Conservation (phyloP, 2,888 invertebrate genomes). For the Drosophila subquinaria region DNA sequence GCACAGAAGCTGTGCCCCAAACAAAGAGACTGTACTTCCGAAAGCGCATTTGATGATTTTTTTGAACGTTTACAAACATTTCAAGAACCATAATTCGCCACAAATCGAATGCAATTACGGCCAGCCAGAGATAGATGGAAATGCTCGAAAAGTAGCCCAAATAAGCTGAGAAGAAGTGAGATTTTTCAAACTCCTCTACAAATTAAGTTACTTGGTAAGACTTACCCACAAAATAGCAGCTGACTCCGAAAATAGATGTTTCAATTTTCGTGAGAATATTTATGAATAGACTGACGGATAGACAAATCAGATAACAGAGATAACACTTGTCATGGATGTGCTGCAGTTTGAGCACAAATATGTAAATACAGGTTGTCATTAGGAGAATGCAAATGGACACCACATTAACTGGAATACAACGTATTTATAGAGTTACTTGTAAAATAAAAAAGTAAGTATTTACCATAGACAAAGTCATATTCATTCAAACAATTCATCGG, state of each 20-base stretch:
- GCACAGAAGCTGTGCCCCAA: not conserved
- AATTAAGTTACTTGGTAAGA: not conserved
- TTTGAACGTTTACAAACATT: not conserved
- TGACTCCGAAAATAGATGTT: not conserved
- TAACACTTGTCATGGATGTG: not conserved
- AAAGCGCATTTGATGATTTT: not conserved
- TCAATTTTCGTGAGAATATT: not conserved
- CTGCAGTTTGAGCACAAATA: not conserved
- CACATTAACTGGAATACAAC: not conserved
- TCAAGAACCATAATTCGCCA: not conserved
- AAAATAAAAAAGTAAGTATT: not conserved
- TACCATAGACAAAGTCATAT: not conserved
- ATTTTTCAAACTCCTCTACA: not conserved
- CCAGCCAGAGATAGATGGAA: not conserved
- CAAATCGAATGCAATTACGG: not conserved
- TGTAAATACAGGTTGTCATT: not conserved
- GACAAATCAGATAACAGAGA: not conserved
- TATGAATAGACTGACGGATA: not conserved
- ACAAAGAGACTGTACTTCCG: not conserved
- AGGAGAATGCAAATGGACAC: not conserved
- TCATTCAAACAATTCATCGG: not conserved
- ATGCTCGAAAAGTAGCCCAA: conserved; percentile 1
- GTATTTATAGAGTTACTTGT: not conserved
- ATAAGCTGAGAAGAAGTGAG: not conserved
- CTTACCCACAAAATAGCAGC: conserved; percentile 1